Conservation (phyloP, 2,797 vertebrate genomes). For the Amblyopsis hoosieri region DNA sequence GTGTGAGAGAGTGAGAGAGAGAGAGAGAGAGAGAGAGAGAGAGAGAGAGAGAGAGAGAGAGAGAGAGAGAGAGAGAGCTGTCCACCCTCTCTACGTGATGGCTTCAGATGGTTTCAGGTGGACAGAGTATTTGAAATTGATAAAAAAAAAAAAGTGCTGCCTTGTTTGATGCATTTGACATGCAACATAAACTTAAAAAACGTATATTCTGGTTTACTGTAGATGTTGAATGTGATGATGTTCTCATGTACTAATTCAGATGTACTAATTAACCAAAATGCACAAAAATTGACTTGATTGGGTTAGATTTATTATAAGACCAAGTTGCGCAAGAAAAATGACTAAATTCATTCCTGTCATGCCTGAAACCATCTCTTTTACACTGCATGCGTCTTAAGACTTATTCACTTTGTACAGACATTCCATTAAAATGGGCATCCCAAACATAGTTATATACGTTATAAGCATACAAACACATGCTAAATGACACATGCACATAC, state of each 20-base stretch:
- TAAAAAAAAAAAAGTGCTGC: constrained; percentile 3
- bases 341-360: too few species aligned
- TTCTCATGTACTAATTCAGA: neutral
- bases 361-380: too few species aligned
- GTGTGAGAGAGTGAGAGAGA: too few species aligned
- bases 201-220: neutral
- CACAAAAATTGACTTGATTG: too few species aligned
- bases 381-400: too few species aligned
- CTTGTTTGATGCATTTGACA: constrained; percentile 23
- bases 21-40: constrained; percentile 36
- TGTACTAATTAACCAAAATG: constrained; percentile 1
- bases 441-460: too few species aligned
- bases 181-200: constrained; percentile 11
- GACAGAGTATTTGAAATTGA: constrained; percentile 31
- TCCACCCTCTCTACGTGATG: constrained; percentile 60
- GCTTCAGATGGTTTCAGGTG: constrained; percentile 46
- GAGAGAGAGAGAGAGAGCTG: constrained; percentile 16
- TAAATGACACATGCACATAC: too few species aligned
- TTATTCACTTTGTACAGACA: too few species aligned
- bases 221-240: neutral
- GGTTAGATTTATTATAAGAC: too few species aligned
- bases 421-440: too few species aligned
- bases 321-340: too few species aligned
- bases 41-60: constrained; percentile 20
- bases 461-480: too few species aligned